Base-by-base conservation (phyloP, 2,113 vertebrate genomes). In the Calyptommatus sinebrachiatus region DNA sequence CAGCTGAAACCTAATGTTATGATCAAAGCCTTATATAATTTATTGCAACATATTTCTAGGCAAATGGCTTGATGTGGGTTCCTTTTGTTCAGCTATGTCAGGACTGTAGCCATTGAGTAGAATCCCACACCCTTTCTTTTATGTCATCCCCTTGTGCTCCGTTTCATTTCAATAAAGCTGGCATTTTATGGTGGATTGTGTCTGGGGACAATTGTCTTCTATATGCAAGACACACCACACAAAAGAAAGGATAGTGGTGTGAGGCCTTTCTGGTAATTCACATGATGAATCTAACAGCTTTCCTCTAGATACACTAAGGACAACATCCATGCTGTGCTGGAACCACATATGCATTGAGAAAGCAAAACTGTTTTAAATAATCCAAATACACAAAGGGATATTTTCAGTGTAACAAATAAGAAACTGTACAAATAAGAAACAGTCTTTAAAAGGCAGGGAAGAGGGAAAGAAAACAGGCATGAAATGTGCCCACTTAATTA, bases 291-390 rank as follows among this genome's bases (percentile, higher is more conserved):
- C 93, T 89, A 92, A 90, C 86, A 90, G 85, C 88, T 79, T 89
- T 91, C 87, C 89, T 74, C 80, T 81, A 89, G 85, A 85, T 86
- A 90, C 89, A 90, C 87, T 93, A 91, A 89, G 88, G 87, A 89
- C 76, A 85, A 89, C 86, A 87, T 90, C 83, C 91, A 92, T 85
- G 92, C 91, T 91, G 86, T 89, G 90, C 87, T 91, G 91, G 89
- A 83, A 71, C 76, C 84, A 88, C 80, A 89, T 84, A 88, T 2
- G 20, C 81, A 93, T 91, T 90, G 91, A 87, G 90, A 91, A 91
- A 94, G 88, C 84, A 94, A 91, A 94, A 93, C 91, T 92, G 89
- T 90, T 92, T 94, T 94, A 93, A 93, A 93, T 94, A 94, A 93
- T 94, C 92, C 93, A 91, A 94, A 94, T 90, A 93, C 90, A 94